A percentile compares a stretch with the other conserved stretches of the same genome.
phyloP scores from a whole-genome alignment of 2,797 vertebrate species.

The Thripadectes ignobilis region DNA sequence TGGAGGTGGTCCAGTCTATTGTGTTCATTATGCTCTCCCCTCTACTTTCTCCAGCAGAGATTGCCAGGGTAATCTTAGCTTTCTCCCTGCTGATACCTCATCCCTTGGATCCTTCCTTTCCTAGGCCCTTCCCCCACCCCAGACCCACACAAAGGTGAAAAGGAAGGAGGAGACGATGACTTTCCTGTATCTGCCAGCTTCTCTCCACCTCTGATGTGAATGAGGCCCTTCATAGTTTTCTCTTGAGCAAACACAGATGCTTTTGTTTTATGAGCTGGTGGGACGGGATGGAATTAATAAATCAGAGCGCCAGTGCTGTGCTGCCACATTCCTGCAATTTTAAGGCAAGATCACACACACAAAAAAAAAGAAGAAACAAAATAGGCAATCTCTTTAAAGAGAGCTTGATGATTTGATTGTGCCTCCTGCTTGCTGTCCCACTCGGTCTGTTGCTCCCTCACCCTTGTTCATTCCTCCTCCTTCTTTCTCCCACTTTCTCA shows the following conservation, averaged over 20 bases:
- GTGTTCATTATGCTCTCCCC: not conserved
- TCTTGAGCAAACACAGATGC: conserved; percentile 73
- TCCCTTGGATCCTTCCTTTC: not conserved
- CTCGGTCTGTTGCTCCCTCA: not conserved
- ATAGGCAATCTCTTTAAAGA: conserved; percentile 20
- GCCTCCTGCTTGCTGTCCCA: not conserved
- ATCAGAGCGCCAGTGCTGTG: conserved; percentile 57
- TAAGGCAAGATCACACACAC: conserved; percentile 54
- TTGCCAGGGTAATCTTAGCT: not conserved
- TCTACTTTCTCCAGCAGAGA: not conserved
- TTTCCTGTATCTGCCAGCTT: conserved; percentile 64
- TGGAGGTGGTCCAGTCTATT: not conserved
- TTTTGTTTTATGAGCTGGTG: conserved; percentile 71
- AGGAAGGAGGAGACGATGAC: conserved; percentile 42
- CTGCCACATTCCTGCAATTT: conserved; percentile 71
- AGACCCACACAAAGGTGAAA: conserved; percentile 60
- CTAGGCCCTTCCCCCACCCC: not conserved
- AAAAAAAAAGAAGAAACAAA: not conserved
- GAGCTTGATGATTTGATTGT: not conserved
- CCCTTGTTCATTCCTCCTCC: not conserved
- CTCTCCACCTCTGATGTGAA: conserved; percentile 66
- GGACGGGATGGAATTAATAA: conserved; percentile 72
- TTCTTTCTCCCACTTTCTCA: not conserved
- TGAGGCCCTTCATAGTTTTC: conserved; percentile 69
- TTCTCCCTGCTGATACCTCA: not conserved